These are phyloP conservation scores for Holocentrus rufus DNA, from an alignment of 2,797 vertebrate species.

Conservation along the genomic window DNA sequence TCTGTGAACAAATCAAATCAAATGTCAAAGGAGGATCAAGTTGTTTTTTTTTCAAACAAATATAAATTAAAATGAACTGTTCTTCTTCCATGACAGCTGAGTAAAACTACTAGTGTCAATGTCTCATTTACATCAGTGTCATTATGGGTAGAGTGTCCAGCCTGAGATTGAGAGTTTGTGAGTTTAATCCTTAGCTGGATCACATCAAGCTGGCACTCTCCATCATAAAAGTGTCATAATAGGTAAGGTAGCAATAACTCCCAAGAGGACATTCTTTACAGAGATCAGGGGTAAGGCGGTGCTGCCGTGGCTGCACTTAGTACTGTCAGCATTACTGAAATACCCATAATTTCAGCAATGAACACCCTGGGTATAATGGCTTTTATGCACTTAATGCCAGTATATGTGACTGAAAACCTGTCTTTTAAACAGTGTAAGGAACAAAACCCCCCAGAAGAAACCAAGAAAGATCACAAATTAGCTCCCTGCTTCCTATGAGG, in stretches of 20 bases:
- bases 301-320: slow-evolving; percentile 58
- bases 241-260: slow-evolving; percentile 41
- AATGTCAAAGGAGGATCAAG: slow-evolving; percentile 10
- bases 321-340: slow-evolving; percentile 64
- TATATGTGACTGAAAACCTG: slow-evolving; percentile 18
- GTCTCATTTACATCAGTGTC: slow-evolving; percentile 41
- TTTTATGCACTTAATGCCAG: slow-evolving; percentile 35
- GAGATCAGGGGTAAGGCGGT: slow-evolving; percentile 61
- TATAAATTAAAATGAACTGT: slow-evolving; percentile 27
- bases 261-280: slow-evolving; percentile 54
- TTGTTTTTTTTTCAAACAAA: background rate
- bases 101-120: slow-evolving; percentile 28
- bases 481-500: slow-evolving; percentile 10
- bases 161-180: slow-evolving; percentile 50
- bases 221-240: slow-evolving; percentile 60
- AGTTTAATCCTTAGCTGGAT: slow-evolving; percentile 54
- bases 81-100: slow-evolving; percentile 26
- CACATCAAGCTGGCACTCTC: slow-evolving; percentile 47
- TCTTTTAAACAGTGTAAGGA: slow-evolving; percentile 41
- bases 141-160: slow-evolving; percentile 24
- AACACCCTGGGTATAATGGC: slow-evolving; percentile 54
- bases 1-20: slow-evolving; percentile 38
- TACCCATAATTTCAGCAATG: slow-evolving; percentile 57
- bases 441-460: slow-evolving; percentile 21
- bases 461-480: slow-evolving; percentile 18